A percentile compares a stretch with the other conserved stretches of the same genome.
Conservation (phyloP, 2,797 vertebrate species). For the Sebastes ruberrimus region DNA sequence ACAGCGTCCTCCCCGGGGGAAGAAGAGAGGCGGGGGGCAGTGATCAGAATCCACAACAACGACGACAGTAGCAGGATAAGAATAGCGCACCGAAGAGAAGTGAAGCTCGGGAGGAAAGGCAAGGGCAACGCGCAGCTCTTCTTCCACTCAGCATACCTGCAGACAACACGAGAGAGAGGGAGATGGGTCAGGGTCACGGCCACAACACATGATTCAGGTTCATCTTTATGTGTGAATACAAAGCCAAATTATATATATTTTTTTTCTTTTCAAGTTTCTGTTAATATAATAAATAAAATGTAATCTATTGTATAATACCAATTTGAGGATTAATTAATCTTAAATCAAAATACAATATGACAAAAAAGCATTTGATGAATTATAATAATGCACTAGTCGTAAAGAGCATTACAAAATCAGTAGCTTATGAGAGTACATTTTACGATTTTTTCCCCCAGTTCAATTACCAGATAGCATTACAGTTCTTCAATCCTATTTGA, state of each 20-base stretch:
- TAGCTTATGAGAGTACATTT: background rate
- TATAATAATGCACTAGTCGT: background rate
- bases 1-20: background rate
- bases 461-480: background rate
- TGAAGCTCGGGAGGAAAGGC: slow-evolving; percentile 18
- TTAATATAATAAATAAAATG: background rate
- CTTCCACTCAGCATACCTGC: slow-evolving; percentile 81
- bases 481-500: background rate
- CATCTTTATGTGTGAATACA: background rate
- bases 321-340: background rate
- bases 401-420: background rate
- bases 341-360: background rate
- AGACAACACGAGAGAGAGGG: slow-evolving; percentile 1
- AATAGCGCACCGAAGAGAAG: slow-evolving; percentile 13
- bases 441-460: background rate
- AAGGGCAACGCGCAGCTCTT: background rate
- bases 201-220: background rate
- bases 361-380: background rate
- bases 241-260: no score
- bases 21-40: background rate
- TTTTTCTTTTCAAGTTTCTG: background rate
- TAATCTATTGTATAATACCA: background rate
- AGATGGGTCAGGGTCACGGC: background rate
- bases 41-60: slow-evolving; percentile 48
- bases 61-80: slow-evolving; percentile 25